phyloP scores from a whole-genome alignment of 2,888 invertebrate species.

The Druceiella hillmani region DNA sequence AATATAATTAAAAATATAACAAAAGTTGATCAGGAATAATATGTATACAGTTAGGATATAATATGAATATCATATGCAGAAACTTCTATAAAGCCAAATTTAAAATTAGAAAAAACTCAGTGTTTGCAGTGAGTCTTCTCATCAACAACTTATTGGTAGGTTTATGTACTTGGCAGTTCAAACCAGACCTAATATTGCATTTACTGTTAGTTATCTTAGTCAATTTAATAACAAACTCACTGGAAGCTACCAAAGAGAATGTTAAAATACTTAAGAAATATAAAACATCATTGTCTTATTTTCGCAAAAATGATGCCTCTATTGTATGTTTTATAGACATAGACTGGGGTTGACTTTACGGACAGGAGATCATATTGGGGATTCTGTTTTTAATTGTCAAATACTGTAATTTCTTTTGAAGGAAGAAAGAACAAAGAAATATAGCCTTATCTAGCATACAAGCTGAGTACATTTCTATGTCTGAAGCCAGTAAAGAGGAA shows the following conservation, averaged over 20 bases:
- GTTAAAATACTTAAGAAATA: constrained; percentile 3
- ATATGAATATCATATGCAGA: constrained; percentile 11
- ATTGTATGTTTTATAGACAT: constrained; percentile 12
- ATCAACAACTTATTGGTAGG: constrained; percentile 18
- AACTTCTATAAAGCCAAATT: constrained; percentile 11
- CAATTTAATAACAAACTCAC: constrained; percentile 20
- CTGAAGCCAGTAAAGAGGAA: no score
- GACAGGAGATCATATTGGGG: no score
- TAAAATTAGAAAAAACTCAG: constrained; percentile 1
- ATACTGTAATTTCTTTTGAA: no score
- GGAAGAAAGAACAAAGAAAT: no score
- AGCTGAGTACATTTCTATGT: no score
- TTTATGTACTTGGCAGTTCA: constrained; percentile 18
- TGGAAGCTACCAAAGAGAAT: constrained; percentile 15
- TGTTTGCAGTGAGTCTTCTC: constrained; percentile 11
- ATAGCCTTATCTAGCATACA: no score
- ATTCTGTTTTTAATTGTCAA: no score
- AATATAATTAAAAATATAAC: constrained; percentile 9
- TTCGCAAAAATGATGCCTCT: constrained; percentile 6
- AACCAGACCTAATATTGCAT: constrained; percentile 18
- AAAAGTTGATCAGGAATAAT: constrained; percentile 12
- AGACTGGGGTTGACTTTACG: no score
- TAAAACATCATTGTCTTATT: constrained; percentile 3
- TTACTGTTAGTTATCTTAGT: constrained; percentile 16
- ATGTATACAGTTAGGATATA: constrained; percentile 12